Conservation (phyloP, 2,888 invertebrate genomes). For the Quadroppia sp. region DNA sequence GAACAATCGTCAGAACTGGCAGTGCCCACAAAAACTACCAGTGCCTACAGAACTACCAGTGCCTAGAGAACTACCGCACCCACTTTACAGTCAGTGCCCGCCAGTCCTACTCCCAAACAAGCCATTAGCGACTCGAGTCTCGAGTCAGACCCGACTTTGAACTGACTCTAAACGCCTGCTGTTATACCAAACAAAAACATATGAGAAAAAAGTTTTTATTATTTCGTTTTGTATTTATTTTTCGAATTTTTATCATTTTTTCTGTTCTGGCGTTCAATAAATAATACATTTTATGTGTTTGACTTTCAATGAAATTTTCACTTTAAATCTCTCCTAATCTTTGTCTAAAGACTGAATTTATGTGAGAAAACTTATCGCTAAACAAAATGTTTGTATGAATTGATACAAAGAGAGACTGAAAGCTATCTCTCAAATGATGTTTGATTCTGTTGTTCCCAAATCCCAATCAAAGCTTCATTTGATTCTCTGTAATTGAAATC, state of each 20-base stretch:
- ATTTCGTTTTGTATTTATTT: background rate
- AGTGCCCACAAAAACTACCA: too few species aligned
- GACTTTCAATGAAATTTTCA: too few species aligned
- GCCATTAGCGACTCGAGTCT: slow-evolving; percentile 2
- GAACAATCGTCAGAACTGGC: background rate
- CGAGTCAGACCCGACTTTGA: background rate
- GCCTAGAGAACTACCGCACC: background rate
- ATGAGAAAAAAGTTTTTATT: slow-evolving; percentile 1
- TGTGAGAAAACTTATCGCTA: background rate
- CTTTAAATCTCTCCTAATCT: background rate
- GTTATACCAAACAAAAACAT: background rate
- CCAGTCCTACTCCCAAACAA: background rate
- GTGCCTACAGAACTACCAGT: too few species aligned
- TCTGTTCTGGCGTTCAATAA: background rate
- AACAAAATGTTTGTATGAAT: slow-evolving; percentile 7
- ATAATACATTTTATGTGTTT: background rate
- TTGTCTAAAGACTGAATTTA: background rate
- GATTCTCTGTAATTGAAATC: too few species aligned
- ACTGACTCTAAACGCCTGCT: background rate
- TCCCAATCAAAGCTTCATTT: too few species aligned
- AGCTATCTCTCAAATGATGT: too few species aligned
- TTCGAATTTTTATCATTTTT: background rate
- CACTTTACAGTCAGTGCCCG: background rate
- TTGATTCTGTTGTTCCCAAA: too few species aligned
- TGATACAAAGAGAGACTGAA: background rate